Evolutionary conservation across 2,113 vertebrate species (phyloP).

Genomic region (Chaenogobius annularis): DNA sequence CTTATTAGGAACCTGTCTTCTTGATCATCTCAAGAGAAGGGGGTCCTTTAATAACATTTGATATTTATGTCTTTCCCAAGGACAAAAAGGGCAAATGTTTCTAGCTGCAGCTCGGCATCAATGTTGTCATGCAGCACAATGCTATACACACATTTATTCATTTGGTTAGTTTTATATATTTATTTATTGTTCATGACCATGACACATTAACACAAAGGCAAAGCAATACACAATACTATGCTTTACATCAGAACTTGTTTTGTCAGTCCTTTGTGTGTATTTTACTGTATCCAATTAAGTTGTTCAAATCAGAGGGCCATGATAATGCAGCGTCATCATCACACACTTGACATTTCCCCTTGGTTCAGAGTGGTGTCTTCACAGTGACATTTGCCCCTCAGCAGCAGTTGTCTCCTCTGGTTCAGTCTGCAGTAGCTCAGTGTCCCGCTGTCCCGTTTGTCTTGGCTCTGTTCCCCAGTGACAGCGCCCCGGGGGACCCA

Average conservation of each 20-base stretch:
- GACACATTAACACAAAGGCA: too few relatives aligned
- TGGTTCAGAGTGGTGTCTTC: constrained; percentile 46
- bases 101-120: too few relatives aligned
- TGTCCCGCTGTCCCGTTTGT: constrained; percentile 39
- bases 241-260: not conserved
- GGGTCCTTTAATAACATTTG: too few relatives aligned
- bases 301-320: constrained; percentile 16
- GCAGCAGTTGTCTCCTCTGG: constrained; percentile 26
- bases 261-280: not conserved
- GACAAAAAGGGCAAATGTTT: too few relatives aligned
- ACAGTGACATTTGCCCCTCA: constrained; percentile 46
- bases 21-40: too few relatives aligned
- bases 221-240: too few relatives aligned
- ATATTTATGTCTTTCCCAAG: too few relatives aligned
- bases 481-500: constrained; percentile 29
- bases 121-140: too few relatives aligned
- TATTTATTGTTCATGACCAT: too few relatives aligned
- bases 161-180: too few relatives aligned
- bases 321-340: not conserved
- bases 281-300: too few relatives aligned
- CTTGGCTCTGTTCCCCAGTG: constrained; percentile 51
- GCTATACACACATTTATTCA: not conserved
- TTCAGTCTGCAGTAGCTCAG: constrained; percentile 9
- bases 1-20: too few relatives aligned
- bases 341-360: constrained; percentile 46